Base-by-base conservation (phyloP, 2,797 vertebrate genomes). In the Toxotes lorentzi region DNA sequence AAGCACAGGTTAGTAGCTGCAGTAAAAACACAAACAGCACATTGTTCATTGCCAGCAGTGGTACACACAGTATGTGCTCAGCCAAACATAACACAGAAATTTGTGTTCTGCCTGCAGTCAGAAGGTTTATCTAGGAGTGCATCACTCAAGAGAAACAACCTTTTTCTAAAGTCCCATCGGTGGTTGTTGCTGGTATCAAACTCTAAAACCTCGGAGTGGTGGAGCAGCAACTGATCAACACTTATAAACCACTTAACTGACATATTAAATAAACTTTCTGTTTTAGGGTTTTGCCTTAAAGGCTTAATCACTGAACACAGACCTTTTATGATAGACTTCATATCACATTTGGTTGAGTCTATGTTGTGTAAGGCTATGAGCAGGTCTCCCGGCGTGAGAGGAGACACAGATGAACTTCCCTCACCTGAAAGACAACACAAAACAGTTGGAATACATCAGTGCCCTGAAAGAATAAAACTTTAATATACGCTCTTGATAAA, bases 261-360 rank as follows among this genome's bases (percentile, higher is more conserved):
- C 53, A 17, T 38, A 13, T 8, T 43, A 10, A 2, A 47, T 17
- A 27, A 19, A 27, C 24, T 23, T 21, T 47, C 2, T 10, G 34
- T 21, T 43, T 64, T 17, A 17, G 7, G 10, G 4, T 23, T 77
- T 32, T 43, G 14, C 27, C 1, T 56, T 60, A 2, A 60, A 7
- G 8, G 34, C 11, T 32, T 51, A 8, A 32, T 57, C 61, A 0
- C 5, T 35, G 9, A 65, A 32, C 19, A 69, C 89, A 56, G 5
- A 99, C 98, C 98, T 94, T 99, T 99, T 72, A 99, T 99, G 90
- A 99, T 99, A 2, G 97, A 98, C 59, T 99, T 99, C 98, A 99
- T 99, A 85, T 99, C 98, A 32, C 98, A 98, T 90, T 98, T 99
- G 68, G 90, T 95, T 0, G 97, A 97, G 91, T 99, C 97, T 0